phyloP scores from a whole-genome alignment of 2,888 invertebrate species.

The Lasioglossum lativentre region DNA sequence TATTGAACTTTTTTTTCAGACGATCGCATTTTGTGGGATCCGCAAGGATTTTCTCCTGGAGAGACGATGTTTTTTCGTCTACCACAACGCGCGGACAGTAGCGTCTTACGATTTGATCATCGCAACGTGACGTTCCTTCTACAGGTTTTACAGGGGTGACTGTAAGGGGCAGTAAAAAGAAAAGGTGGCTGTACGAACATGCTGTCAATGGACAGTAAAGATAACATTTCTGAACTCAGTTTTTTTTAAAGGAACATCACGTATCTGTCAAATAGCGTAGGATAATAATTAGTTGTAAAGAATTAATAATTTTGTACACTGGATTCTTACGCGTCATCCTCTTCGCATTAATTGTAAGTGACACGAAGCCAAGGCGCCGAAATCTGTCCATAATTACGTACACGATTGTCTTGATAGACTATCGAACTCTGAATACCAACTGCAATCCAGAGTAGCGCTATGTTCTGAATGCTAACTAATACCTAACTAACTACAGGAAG shows the following conservation, averaged over 20 bases:
- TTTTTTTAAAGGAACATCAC: not conserved
- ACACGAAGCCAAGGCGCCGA: not conserved
- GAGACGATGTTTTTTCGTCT: not conserved
- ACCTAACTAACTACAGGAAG: not conserved
- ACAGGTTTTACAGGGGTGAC: not conserved
- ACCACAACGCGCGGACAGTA: not conserved
- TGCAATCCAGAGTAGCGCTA: not conserved
- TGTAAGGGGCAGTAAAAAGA: not conserved
- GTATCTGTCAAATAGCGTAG: not conserved
- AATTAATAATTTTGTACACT: not conserved
- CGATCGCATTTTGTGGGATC: not conserved
- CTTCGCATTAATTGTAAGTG: not conserved
- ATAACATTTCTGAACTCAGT: not conserved
- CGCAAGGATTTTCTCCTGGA: not conserved
- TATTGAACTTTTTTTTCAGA: slow-evolving; percentile 23
- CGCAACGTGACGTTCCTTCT: not conserved
- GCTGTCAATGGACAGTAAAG: too few species aligned
- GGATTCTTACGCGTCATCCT: not conserved
- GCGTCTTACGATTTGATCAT: not conserved
- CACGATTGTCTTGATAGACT: slow-evolving; percentile 3
- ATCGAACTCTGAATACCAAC: not conserved
- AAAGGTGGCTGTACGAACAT: not conserved
- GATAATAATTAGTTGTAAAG: too few species aligned
- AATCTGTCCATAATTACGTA: not conserved
- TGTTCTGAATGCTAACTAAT: slow-evolving; percentile 9